Evolutionary conservation across 2,888 invertebrate species (phyloP).

Genomic region (Falcaria lacertinaria): DNA sequence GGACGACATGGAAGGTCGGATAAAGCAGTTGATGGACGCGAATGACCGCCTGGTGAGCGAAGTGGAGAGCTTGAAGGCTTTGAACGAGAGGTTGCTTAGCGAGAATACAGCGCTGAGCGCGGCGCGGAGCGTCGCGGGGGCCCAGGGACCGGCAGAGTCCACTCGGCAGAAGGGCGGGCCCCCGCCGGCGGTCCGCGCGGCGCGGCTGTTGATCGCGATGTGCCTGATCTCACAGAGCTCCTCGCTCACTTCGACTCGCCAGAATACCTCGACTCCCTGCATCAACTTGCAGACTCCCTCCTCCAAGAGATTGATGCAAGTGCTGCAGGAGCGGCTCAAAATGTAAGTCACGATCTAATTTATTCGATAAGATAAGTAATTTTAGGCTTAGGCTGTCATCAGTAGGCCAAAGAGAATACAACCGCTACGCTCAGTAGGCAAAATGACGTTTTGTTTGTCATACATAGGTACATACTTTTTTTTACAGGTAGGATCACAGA

Average conservation of each 20-base stretch:
- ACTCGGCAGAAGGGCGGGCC: slow-evolving; percentile 94
- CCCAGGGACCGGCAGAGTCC: slow-evolving; percentile 89
- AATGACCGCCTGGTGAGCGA: slow-evolving; percentile 83
- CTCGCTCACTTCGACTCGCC: slow-evolving; percentile 88
- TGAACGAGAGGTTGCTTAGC: slow-evolving; percentile 83
- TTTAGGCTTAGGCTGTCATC: too few species aligned
- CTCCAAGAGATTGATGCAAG: slow-evolving; percentile 88
- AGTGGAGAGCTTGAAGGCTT: slow-evolving; percentile 82
- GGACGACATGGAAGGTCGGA: slow-evolving; percentile 90
- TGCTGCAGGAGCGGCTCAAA: slow-evolving; percentile 83
- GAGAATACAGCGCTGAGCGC: slow-evolving; percentile 83
- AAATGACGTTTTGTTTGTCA: too few species aligned
- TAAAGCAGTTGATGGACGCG: slow-evolving; percentile 81
- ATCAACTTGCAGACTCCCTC: slow-evolving; percentile 90
- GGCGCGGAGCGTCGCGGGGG: slow-evolving; percentile 84
- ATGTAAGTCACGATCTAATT: slow-evolving; percentile 68
- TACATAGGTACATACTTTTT: too few species aligned
- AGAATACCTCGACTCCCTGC: slow-evolving; percentile 85
- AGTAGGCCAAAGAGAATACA: too few species aligned
- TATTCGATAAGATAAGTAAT: too few species aligned
- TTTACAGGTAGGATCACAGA: too few species aligned
- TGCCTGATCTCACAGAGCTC: slow-evolving; percentile 92
- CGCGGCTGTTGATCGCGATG: slow-evolving; percentile 86
- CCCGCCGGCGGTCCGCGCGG: slow-evolving; percentile 85
- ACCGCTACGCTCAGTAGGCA: too few species aligned